Percentiles rank a stretch among this genome's conserved stretches.
phyloP scores from a whole-genome alignment of 2,113 vertebrate species.

The Larimichthys crocea region DNA sequence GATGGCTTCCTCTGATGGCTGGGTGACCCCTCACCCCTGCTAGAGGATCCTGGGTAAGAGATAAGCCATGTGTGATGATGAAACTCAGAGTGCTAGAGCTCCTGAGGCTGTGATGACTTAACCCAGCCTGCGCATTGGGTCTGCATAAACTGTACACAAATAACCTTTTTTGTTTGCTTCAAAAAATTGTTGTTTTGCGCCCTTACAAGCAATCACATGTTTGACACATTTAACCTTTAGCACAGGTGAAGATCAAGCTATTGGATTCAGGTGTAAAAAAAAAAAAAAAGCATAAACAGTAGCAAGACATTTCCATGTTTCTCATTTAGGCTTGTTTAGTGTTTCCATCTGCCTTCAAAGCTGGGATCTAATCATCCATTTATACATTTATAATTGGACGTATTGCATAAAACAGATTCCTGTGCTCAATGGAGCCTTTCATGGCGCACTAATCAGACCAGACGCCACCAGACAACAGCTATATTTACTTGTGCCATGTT shows the following conservation, averaged over 20 bases:
- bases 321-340: slow-evolving; percentile 36
- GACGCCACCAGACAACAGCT: slow-evolving; percentile 70
- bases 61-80: slow-evolving; percentile 75
- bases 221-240: slow-evolving; percentile 23
- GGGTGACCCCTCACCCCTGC: slow-evolving; percentile 72
- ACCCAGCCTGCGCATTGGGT: slow-evolving; percentile 13
- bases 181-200: neutral
- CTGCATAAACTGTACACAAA: slow-evolving; percentile 16
- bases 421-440: slow-evolving; percentile 76
- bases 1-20: slow-evolving; percentile 80
- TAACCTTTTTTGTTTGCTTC: slow-evolving; percentile 14
- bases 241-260: slow-evolving; percentile 8
- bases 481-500: slow-evolving; percentile 80
- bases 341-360: slow-evolving; percentile 63
- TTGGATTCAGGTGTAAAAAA: neutral
- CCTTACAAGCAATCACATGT: neutral
- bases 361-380: slow-evolving; percentile 67
- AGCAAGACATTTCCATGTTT: slow-evolving; percentile 30
- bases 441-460: slow-evolving; percentile 70
- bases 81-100: slow-evolving; percentile 52
- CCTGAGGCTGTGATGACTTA: slow-evolving; percentile 44
- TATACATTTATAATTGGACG: slow-evolving; percentile 73
- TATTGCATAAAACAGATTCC: slow-evolving; percentile 80
- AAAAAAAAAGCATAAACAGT: slow-evolving; percentile 7
- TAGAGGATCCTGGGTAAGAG: slow-evolving; percentile 66